Evolutionary conservation across 2,888 invertebrate genomes (phyloP).

Genomic region (Drosophila nr. perissopoda): DNA sequence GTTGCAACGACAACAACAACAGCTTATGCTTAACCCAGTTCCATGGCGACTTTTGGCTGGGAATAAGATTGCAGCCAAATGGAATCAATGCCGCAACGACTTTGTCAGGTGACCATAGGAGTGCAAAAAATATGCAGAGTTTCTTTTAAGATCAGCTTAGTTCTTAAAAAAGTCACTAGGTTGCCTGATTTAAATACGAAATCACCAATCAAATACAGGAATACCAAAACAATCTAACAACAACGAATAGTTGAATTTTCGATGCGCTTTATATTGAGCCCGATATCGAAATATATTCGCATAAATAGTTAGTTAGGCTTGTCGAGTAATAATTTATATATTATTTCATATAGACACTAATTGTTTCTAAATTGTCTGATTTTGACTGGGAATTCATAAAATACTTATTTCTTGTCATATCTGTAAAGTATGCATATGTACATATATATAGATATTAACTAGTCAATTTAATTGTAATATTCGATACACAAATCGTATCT

Average conservation of each 20-base stretch:
- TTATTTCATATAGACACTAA: neutral
- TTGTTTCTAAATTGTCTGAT: neutral
- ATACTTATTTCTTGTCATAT: neutral
- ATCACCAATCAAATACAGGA: neutral
- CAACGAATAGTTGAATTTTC: neutral
- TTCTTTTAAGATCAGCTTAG: neutral
- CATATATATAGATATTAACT: neutral
- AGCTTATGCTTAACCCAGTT: neutral
- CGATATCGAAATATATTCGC: neutral
- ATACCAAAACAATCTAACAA: neutral
- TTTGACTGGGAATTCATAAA: neutral
- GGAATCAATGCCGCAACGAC: constrained; percentile 16
- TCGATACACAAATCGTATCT: neutral
- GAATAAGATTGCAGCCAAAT: constrained; percentile 11
- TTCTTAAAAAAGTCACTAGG: neutral
- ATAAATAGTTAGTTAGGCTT: neutral
- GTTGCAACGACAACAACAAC: neutral
- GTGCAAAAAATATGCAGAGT: neutral
- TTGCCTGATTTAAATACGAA: constrained; percentile 19
- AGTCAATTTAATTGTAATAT: neutral
- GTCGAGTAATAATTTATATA: neutral
- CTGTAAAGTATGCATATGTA: neutral
- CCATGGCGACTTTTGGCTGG: neutral
- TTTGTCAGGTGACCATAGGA: neutral
- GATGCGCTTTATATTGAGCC: neutral